Evolutionary conservation across 2,113 vertebrate genomes (phyloP), one percentile per base, ranked within the genome.

Genomic region (Xyliphius kryptos): DNA sequence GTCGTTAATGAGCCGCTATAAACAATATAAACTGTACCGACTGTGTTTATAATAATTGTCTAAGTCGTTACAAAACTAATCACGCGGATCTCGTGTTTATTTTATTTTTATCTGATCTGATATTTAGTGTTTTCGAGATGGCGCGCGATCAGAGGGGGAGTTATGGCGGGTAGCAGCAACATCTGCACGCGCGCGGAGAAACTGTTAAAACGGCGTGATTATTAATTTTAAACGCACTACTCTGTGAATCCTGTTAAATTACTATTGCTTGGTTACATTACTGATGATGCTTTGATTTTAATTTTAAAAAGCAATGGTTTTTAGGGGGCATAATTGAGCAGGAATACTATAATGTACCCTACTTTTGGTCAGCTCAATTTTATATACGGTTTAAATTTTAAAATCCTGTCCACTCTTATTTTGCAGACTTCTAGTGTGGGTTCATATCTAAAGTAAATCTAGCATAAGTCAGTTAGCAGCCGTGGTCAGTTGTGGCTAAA

Each of bases 91-190:
- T 2, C 10, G 8, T 0, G 54, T 4, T 53, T 10, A 0, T 4
- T 7, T 3, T 1, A 0, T 15, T 22, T 3, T 8, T 0, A 8
- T 1, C 0, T 12, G 12, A 17, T 7, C 19, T 32, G 9, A 2
- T 10, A 5, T 9, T 5, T 19, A 3, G 0, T 38, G 6, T 14
- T 20, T 9, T 15, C 52, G 14, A 56, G 22, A 52, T 63, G 48
- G 60, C 54, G 58, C 52, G 53, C 54, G 61, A 49, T 56, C 63
- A 56, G 32, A 20, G 21, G 13, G 15, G 62, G 9, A 9, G 15
- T 70, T 60, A 70, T 65, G 62, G 68, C 68, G 61, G 49, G 69
- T 57, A 59, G 3, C 38, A 59, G 37, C 12, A 47, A 43, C 47
- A 20, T 16, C 46, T 41, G 13, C 9, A 32, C 17, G 56, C 56